These are phyloP conservation scores for Pseudococcus jackbeardsleyi DNA, from an alignment of 2,888 invertebrate species.

Conservation along the genomic window DNA sequence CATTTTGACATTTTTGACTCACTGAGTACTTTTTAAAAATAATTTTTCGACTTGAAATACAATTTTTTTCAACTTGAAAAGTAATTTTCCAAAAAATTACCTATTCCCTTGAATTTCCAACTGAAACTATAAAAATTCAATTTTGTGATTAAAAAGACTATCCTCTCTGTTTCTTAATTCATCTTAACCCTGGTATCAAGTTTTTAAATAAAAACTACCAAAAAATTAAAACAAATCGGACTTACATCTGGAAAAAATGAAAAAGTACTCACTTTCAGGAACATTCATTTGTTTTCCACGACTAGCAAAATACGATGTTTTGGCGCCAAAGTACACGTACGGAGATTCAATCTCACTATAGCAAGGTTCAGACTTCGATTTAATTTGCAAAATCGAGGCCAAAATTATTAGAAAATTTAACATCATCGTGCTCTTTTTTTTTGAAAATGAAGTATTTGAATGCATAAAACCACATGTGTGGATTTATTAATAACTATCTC, in stretches of 20 bases:
- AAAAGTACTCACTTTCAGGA: neutral
- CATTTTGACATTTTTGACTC: too few relatives aligned
- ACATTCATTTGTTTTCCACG: neutral
- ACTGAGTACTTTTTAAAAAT: too few relatives aligned
- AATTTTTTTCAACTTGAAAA: too few relatives aligned
- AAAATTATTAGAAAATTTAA: neutral
- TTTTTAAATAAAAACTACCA: too few relatives aligned
- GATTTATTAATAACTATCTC: neutral
- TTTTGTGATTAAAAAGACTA: too few relatives aligned
- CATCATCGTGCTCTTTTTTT: neutral
- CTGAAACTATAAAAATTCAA: too few relatives aligned
- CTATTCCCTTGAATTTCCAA: too few relatives aligned
- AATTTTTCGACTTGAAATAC: too few relatives aligned
- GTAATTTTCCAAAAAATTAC: too few relatives aligned
- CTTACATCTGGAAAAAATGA: neutral
- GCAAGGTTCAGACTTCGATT: slow-evolving; percentile 67
- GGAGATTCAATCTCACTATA: neutral
- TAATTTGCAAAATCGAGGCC: slow-evolving; percentile 75
- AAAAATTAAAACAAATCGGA: too few relatives aligned
- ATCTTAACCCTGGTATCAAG: too few relatives aligned
- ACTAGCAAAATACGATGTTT: neutral
- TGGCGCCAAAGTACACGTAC: neutral
- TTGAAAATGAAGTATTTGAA: neutral
- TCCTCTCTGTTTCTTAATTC: too few relatives aligned
- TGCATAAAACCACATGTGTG: neutral